Evolutionary conservation across 2,888 invertebrate species (phyloP), one percentile per base, ranked within the genome.

Genomic region (Anoplius nigerrimus): DNA sequence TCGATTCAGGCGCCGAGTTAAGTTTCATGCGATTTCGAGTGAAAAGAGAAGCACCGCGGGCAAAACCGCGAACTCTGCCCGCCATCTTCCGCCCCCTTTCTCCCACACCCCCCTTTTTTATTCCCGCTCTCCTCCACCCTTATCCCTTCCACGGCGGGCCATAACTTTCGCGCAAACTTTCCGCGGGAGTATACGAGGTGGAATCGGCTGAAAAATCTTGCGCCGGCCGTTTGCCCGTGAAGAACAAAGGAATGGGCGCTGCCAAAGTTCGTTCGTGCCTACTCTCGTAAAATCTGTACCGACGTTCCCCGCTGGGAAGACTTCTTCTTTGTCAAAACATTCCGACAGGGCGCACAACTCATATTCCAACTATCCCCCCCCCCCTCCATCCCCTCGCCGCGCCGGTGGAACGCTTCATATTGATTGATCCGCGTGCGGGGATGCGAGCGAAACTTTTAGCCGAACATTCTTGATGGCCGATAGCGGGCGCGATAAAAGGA

Each of bases 201-300:
- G 68, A 79, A 76, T 79, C 73, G 76, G 70, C 72, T 70, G 79
- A 75, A 79, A 79, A 79, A 79, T 76, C 79, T 76, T 69, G 66
- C 69, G 72, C 67, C 71, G 62, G 45, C 74, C 69, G 69, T 78
- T 78, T 78, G 78, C 75, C 69, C 58, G 55, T n/a, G 18, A 60
- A 62, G 75, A 71, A 75, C 75, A 78, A 78, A 73, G 67, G 71
- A 62, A 51, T 24, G 61, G 21, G 21, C 20, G 16, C 5, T 21
- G n/a, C 34, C 53, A 45, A 78, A 74, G 42, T 74, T 71, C 59
- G 61, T 60, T 21, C 64, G 63, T 62, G 69, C 52, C 60, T 68
- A 62, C 66, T 67, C 71, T 60, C 67, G 63, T 69, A 74, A 75
- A 78, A 78, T 78, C 74, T 78, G 74, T 78, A 74, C 62, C 68